Base-by-base conservation (phyloP, 2,888 invertebrate species). In the Coleophora deauratella region DNA sequence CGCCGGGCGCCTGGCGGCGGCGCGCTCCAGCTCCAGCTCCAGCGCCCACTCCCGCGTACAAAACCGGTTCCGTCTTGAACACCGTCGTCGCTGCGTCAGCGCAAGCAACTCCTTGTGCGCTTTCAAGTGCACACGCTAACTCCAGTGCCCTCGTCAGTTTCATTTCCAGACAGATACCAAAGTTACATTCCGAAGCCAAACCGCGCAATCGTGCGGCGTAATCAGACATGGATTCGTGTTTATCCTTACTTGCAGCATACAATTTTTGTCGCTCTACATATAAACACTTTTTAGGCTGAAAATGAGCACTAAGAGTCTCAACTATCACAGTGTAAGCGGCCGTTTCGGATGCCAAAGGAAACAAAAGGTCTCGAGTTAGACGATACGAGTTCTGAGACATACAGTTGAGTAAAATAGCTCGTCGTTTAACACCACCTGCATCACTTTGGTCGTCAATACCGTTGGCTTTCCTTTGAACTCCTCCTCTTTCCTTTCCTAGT, bases 311-410 rank as follows among this genome's bases (percentile, higher is more conserved):
- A 13, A 35, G 30, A 8, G 40, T 30, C 7, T 34, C 28, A 14
- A 30, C 1, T 9, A 33, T 38, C 2, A n/a, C 27, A 2, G 4
- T n/a, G 33, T 38, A 38, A 2, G n/a, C n/a, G 1, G 38, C 2
- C 1, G 32, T 7, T 12, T 38, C 38, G 2, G 33, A 33, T n/a
- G 21, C 7, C 2, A 21, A 1, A 6, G 40, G 40, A 14, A 21
- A 14, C 10, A 40, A 13, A 28, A 40, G 34, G 28, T 40, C 40
- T 9, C 35, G 14, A 9, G 14, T 13, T 10, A 40, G 15, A 9
- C 40, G 40, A 28, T 40, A 40, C 10, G 35, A 40, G 10, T 40
- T 34, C 14, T 40, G 35, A 3, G 40, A 40, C 40, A 40, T 34
- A 13, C 40, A 40, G 15, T 34, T 40, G n/a, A 40, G n/a, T n/a